phyloP scores from a whole-genome alignment of 2,113 vertebrate species.

The Meles meles region DNA sequence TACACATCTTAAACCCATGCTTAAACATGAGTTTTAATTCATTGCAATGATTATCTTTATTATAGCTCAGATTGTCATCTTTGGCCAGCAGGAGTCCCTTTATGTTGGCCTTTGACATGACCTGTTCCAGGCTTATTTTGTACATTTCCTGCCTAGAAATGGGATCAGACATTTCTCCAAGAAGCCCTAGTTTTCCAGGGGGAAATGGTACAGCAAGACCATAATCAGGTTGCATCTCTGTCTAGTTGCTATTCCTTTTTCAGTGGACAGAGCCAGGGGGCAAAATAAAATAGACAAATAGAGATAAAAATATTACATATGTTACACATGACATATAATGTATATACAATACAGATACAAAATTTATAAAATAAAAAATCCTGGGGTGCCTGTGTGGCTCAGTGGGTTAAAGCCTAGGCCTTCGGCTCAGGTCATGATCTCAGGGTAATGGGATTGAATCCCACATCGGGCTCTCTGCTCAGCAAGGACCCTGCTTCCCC shows the following conservation, averaged over 20 bases:
- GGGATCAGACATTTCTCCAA: background rate
- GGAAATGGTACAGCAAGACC: background rate
- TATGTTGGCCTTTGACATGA: background rate
- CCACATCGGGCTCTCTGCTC: no score
- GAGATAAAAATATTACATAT: background rate
- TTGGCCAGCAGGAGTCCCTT: background rate
- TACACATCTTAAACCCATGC: background rate
- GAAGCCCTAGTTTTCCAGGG: background rate
- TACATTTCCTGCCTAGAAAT: background rate
- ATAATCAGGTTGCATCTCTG: background rate
- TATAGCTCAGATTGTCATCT: background rate
- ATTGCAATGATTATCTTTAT: background rate
- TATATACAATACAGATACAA: no score
- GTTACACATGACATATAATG: no score
- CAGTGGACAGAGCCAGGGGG: background rate
- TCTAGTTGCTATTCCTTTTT: background rate
- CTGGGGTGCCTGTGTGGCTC: no score
- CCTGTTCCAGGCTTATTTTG: background rate
- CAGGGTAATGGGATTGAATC: no score
- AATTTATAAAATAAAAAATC: no score
- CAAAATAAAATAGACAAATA: background rate
- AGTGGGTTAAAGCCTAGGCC: no score
- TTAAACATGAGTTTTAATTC: conserved; percentile 20
- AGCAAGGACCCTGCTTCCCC: no score
- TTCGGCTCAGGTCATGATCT: no score